Evolutionary conservation across 2,797 vertebrate species (phyloP), one percentile per base, ranked within the genome.

Genomic region (Halcyon badia): DNA sequence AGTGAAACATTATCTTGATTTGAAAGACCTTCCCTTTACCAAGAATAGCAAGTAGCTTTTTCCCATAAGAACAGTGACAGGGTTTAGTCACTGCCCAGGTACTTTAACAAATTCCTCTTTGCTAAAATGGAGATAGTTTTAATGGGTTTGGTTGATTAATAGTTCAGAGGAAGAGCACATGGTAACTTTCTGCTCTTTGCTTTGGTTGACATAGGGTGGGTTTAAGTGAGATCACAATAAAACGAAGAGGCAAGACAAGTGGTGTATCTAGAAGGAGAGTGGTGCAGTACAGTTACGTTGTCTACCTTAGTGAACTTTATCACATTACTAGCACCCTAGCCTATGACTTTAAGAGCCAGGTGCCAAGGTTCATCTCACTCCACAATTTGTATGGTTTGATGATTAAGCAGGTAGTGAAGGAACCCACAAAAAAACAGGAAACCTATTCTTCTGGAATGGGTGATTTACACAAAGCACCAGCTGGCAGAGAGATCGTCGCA

Each of bases 391-490:
- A 83, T 89, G 90, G 86, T 91, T 87, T 90, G 87, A 81, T 90
- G 87, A 94, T 90, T 97, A 91, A 95, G 75, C 91, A 95, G 88
- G 93, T 94, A 64, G 4, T 48, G 88, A 95, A 89, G 73, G 37
- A 78, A 69, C 75, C 90, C 90, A 84, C 83, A 81, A 65, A 92
- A 71, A 0, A 0, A 1, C 66, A 48, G 19, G 28, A 80, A 86
- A 78, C 69, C 71, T 65, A 4, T 93, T 92, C 84, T 94, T 93
- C 68, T 94, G 94, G 90, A 84, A 33, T 91, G 88, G 81, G 64
- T 69, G 80, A 46, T 94, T 93, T 92, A 64, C 91, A 95, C 90
- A 90, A 94, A 93, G 87, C 91, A 89, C 91, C 91, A 86, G 91
- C 91, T 96, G 96, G 93, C 87, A 88, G 79, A 16, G 57, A 71